These are phyloP conservation scores for Brachionus koreanus DNA, from an alignment of 1,140 invertebrate species.

Conservation along the genomic window DNA sequence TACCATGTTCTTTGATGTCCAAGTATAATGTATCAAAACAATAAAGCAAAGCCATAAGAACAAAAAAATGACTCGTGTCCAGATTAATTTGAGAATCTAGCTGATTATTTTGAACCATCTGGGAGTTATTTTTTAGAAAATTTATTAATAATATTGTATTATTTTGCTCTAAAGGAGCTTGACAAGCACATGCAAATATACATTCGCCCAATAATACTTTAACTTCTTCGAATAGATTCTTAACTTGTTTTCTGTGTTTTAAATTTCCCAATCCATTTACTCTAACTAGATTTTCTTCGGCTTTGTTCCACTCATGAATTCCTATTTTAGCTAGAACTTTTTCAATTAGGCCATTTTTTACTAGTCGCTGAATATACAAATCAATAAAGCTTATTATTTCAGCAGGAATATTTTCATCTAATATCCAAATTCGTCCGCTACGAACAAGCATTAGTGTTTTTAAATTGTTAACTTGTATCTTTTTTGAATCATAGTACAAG, in stretches of 20 bases:
- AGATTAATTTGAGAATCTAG: constrained; percentile 54
- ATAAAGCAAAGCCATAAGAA: constrained; percentile 78
- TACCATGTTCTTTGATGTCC: constrained; percentile 61
- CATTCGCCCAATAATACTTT: constrained; percentile 75
- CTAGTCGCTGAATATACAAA: constrained; percentile 66
- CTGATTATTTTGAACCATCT: constrained; percentile 35
- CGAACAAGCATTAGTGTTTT: constrained; percentile 73
- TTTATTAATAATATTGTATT: constrained; percentile 61
- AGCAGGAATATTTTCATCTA: constrained; percentile 55
- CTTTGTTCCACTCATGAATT: constrained; percentile 64
- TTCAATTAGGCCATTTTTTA: constrained; percentile 66
- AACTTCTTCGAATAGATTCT: constrained; percentile 73
- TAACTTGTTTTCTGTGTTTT: constrained; percentile 72
- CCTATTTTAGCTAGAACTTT: constrained; percentile 61
- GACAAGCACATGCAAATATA: constrained; percentile 79
- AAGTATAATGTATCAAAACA: constrained; percentile 74
- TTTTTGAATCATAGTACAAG: constrained; percentile 84
- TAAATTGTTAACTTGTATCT: constrained; percentile 73
- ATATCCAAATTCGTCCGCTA: constrained; percentile 72
- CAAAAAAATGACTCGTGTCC: constrained; percentile 71
- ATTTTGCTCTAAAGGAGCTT: constrained; percentile 67
- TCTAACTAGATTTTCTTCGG: constrained; percentile 72
- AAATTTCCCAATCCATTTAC: constrained; percentile 81
- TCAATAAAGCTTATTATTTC: constrained; percentile 66
- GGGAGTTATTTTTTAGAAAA: constrained; percentile 57